Evolutionary conservation across 1,140 invertebrate species (phyloP), one percentile per base, ranked within the genome.

Genomic region (Parapsyche elsis): DNA sequence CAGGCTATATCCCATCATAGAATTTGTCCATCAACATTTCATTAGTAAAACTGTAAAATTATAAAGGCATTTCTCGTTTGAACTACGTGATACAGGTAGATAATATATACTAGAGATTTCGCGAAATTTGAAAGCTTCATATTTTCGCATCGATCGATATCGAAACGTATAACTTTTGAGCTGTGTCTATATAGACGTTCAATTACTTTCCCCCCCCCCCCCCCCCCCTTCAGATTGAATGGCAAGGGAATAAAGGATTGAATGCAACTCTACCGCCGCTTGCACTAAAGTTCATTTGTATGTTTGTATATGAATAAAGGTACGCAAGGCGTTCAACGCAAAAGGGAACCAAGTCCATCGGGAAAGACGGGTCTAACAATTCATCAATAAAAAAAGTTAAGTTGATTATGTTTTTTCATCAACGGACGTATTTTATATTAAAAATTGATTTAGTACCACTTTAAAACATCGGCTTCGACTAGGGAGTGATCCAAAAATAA

Each of bases 221-320:
- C 30, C 1, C 0, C n/a, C 71, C 45, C 24, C 30, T 7, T 7
- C 7, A 1, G 30, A 45, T 45, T 70, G 76, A 78, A 78, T 78
- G 61, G 59, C 30, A 61, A 67, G 61, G 76, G 59, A 78, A 78
- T 78, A 78, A 78, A 53, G 30, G 76, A 70, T 78, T 78, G 59
- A 78, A 78, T 78, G 76, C 76, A 78, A 26, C 57, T 78, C 26
- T 19, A 78, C 61, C 44, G 38, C n/a, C 23, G n/a, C 30, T 53
- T 53, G 49, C 49, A 19, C 49, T 16, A 53, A 53, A 12, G 49
- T 53, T 53, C 49, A 19, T 53, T n/a, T 53, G 49, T 2, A 14
- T 53, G 30, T 38, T 38, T 38, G 7, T 38, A 7, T 38, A 7
- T 1, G 30, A 1, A 38, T 2, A 53, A n/a, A 19, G 45, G 14